Base-by-base conservation (phyloP, 2,888 invertebrate genomes). In the Seira ritae region DNA sequence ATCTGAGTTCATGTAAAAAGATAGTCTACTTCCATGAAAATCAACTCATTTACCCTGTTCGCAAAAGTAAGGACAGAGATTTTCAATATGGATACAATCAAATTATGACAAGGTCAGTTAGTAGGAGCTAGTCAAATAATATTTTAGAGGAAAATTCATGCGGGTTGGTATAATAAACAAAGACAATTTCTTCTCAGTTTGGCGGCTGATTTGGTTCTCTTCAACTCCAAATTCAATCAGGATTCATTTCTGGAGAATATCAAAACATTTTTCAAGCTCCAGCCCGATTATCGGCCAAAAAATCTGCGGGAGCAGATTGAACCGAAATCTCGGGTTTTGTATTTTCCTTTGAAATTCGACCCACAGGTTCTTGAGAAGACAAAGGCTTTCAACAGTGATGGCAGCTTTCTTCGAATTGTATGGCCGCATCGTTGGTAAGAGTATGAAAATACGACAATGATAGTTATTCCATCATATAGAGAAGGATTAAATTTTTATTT, bases 1-100 rank as follows among this genome's bases (percentile, higher is more conserved):
- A 95, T 90, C 91, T 95, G 65, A 91, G 90, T 0, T 88, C 87
- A 0, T 90, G 93, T 42, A 92, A 92, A 50, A 95, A 95, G 91
- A 92, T 95, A 22, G 91, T 95, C 0, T 95, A 95, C 89, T 95
- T 95, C 89, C 95, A 95, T 90, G 95, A 95, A 90, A 95, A 95
- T 90, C 95, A 95, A 90, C 90, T 95, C 31, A 92, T 93, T 0
- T 95, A 95, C 91, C 95, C 95, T 0, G 93, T 94, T 15, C 92
- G 92, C 70, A 92, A 93, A 79, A 92, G 92, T 0, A 93, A 94
- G 89, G 92, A 94, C 65, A 91, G 95, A 84, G 95, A 95, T 90
- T 94, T 94, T 86, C 95, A 95, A 90, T 95, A 93, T 91, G 94
- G 95, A 0, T 94, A 95, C 86, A 95, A 95, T 91, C 94, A 95